Evolutionary conservation across 2,113 vertebrate species (phyloP), one percentile per base, ranked within the genome.

Genomic region (Australoheros scitulus): DNA sequence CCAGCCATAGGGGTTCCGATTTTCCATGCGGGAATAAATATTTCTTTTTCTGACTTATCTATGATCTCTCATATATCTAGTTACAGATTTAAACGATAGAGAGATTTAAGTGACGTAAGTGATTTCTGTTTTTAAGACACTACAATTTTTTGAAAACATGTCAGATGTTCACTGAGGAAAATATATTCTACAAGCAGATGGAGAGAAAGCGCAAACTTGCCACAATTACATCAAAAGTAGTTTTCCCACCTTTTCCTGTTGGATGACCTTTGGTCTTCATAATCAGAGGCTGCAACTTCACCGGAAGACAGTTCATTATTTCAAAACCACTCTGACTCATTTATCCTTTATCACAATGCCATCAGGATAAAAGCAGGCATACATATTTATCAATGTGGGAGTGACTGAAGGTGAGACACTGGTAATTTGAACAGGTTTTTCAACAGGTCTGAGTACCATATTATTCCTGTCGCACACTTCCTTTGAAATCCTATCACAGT

Each of bases 71-170:
- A 11, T 41, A 11, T 43, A 14, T 13, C 4, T 43, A 13, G 41
- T 43, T 43, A 13, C 41, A 43, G 3, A 17, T 50, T 15, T 50
- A 50, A 15, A 50, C 0, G 13, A 50, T 15, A 47, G 43, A 47
- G 43, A 5, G 14, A 1, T 15, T 14, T 14, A 1, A 5, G 13
- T 15, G 43, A 47, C 2, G 4, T 15, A 15, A 32, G 3, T 0
- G 17, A 32, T 32, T 72, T 52, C 3, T 72, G 26, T 52, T 72
- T 29, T 52, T 8, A n/a, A 26, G 24, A 11, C 10, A 13, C 5
- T 68, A 47, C 50, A 50, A 18, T 9, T 11, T 50, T 50, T 50
- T 68, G 15, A 50, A 50, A 50, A 11, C 38, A 68, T 18, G 38
- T 26, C 64, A 50, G 24, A 68, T 50, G 43, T 10, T 70, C 17